Conservation (phyloP, 2,888 invertebrate species). For the Eulithis testata region DNA sequence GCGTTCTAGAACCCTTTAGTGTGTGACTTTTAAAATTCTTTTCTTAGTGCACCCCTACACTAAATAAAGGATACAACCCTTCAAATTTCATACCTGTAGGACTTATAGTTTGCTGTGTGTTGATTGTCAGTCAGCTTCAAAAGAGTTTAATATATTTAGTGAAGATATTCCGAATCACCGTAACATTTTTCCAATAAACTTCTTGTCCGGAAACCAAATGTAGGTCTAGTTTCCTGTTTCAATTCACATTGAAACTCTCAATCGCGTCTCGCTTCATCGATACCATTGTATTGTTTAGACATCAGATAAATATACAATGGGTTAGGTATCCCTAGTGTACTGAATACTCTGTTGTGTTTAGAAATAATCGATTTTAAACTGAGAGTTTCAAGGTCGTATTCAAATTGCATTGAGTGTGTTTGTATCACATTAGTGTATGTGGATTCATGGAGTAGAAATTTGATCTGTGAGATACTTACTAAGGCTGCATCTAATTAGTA, state of each 20-base stretch:
- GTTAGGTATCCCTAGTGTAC: slow-evolving; percentile 8
- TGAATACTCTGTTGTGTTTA: slow-evolving; percentile 1
- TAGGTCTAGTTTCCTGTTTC: slow-evolving; percentile 39
- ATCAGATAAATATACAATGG: slow-evolving; percentile 26
- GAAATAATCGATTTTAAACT: background rate
- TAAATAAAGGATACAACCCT: too few relatives aligned
- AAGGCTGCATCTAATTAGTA: too few relatives aligned
- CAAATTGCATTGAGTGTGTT: background rate
- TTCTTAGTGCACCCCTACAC: too few relatives aligned
- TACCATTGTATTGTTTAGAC: slow-evolving; percentile 29
- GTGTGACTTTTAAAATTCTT: too few relatives aligned
- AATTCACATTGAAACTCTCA: slow-evolving; percentile 31
- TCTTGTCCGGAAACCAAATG: slow-evolving; percentile 31
- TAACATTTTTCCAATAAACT: slow-evolving; percentile 15
- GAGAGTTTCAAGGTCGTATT: background rate
- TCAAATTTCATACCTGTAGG: too few relatives aligned
- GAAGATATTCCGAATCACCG: background rate
- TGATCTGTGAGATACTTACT: too few relatives aligned
- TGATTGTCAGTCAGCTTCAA: too few relatives aligned
- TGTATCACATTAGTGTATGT: too few relatives aligned
- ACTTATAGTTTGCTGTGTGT: too few relatives aligned
- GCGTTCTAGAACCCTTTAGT: too few relatives aligned
- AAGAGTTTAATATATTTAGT: too few relatives aligned
- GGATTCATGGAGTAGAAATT: too few relatives aligned
- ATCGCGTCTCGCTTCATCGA: slow-evolving; percentile 36